Percentiles rank a stretch among this genome's conserved stretches.
phyloP scores from a whole-genome alignment of 2,888 invertebrate genomes.

The Ceraclea dissimilis region DNA sequence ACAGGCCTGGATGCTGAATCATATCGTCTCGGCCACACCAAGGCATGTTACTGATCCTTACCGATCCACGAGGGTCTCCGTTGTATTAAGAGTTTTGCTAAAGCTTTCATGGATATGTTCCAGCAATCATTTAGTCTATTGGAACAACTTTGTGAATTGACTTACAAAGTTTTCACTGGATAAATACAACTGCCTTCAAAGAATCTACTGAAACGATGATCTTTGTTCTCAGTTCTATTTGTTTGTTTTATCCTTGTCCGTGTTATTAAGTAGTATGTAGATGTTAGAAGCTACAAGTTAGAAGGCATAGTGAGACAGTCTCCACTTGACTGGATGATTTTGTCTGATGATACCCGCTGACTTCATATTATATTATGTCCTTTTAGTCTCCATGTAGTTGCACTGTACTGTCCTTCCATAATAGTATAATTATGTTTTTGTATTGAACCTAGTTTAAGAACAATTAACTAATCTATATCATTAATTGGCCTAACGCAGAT shows the following conservation, averaged over 20 bases:
- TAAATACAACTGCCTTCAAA: neutral
- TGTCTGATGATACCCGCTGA: no score
- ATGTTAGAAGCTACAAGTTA: neutral
- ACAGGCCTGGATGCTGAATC: constrained; percentile 83
- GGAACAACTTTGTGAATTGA: constrained; percentile 20
- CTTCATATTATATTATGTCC: neutral
- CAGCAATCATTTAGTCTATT: neutral
- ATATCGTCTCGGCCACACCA: constrained; percentile 96
- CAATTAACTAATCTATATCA: neutral
- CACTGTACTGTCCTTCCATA: neutral
- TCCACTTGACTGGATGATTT: no score
- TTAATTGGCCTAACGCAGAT: constrained; percentile 58
- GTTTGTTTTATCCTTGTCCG: neutral
- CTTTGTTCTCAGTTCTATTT: neutral
- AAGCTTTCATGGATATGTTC: neutral
- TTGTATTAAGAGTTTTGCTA: neutral
- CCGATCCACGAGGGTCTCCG: neutral
- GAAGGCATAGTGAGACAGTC: no score
- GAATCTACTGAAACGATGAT: neutral
- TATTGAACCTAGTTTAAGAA: constrained; percentile 4
- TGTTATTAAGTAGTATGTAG: neutral
- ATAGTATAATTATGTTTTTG: neutral
- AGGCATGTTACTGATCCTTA: constrained; percentile 68
- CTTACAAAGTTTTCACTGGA: constrained; percentile 15
- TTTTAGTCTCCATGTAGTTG: neutral